Evolutionary conservation across 1,140 invertebrate species (phyloP), one percentile per base, ranked within the genome.

Genomic region (Eriosoma lanigerum): DNA sequence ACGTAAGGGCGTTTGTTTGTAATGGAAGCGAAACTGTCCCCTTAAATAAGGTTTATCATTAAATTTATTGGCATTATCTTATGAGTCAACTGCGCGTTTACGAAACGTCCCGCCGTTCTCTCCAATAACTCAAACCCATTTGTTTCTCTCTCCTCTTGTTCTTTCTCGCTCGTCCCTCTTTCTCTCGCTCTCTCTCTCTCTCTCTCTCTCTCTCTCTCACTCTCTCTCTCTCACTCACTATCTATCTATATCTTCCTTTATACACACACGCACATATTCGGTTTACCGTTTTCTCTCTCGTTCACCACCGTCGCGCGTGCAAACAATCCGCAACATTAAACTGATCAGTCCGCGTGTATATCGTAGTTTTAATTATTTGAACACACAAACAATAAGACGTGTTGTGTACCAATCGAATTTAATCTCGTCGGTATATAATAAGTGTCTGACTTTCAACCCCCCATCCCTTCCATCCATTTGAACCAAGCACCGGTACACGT

Each of bases 41-140:
- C 75, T 78, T 78, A 78, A 78, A 78, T 78, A 78, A 78, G 75
- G 75, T 78, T 78, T 78, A 78, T 78, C 75, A 78, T 78, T 78
- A 78, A 78, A 78, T 78, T 78, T 78, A 78, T 78, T 78, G 75
- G 75, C 75, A 78, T 78, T 78, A 78, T 78, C 75, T 78, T 78
- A 78, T 78, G 75, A 78, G 75, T 78, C 75, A 78, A 78, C 75
- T 62, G 75, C 56, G 75, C 75, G 75, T 62, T 76, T 76, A 62
- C 75, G 75, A 78, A 78, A 78, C 75, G 75, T 78, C 75, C 75
- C 75, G 66, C 66, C 21, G 38, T 60, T 38, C 52, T 48, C 75
- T 78, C 56, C 75, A 78, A 78, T 78, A 78, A 78, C 75, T 78
- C 75, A 78, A 78, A 78, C 75, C 75, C 75, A 78, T 78, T 78